Evolutionary conservation across 2,113 vertebrate genomes (phyloP).

Genomic region (Brachyistius frenatus): DNA sequence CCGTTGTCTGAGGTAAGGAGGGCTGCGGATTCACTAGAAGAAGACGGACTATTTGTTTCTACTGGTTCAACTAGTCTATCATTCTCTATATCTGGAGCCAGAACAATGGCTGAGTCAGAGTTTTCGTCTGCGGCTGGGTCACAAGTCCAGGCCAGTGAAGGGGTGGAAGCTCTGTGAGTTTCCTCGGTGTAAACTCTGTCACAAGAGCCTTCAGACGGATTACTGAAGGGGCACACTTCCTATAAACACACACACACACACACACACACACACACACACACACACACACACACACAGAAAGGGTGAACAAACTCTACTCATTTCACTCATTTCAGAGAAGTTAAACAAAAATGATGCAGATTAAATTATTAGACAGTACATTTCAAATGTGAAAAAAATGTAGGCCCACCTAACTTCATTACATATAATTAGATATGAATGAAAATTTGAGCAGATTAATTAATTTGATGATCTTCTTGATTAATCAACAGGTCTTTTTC

Average conservation of each 20-base stretch:
- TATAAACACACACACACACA: constrained; percentile 22
- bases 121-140: constrained; percentile 5
- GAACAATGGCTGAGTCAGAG: background rate
- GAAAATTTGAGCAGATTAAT: no score
- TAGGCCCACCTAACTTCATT: no score
- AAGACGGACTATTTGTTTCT: background rate
- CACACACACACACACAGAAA: background rate
- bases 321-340: no score
- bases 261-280: background rate
- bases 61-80: background rate
- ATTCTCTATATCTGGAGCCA: background rate
- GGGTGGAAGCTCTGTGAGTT: background rate
- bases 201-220: constrained; percentile 51
- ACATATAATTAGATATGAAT: no score
- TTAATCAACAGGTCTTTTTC: no score
- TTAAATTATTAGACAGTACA: no score
- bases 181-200: constrained; percentile 56
- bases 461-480: no score
- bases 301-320: no score
- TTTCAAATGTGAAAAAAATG: no score
- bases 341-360: no score
- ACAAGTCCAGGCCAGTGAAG: background rate
- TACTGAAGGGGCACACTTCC: constrained; percentile 23
- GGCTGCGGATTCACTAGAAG: constrained; percentile 30
- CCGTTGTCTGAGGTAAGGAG: constrained; percentile 24